Evolutionary conservation across 2,888 invertebrate genomes (phyloP), one percentile per base, ranked within the genome.

Genomic region (Oxytorus armatus): DNA sequence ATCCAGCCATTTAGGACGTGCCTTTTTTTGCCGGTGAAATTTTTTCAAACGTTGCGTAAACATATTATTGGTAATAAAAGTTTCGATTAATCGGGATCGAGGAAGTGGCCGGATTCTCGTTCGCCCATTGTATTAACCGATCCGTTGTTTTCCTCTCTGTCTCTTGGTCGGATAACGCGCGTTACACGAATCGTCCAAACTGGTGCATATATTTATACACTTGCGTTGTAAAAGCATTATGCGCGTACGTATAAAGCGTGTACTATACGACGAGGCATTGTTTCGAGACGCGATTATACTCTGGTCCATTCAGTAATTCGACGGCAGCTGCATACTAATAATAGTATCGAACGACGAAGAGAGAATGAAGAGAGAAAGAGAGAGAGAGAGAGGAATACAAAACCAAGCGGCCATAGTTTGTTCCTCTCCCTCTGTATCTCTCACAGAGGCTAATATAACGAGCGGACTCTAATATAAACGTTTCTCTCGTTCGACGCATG

Each of bases 281-380:
- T 88, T 88, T 88, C 86, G 86, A 86, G 86, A 80, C 86, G 87
- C 82, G 77, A 74, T 79, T 78, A 65, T 84, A 81, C 87, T 86
- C 83, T 84, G 85, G 83, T 87, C 88, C 88, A 89, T 89, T 88
- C 88, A 88, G 85, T 88, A 88, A 88, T 89, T 88, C 85, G 84
- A 86, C 81, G 87, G 87, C 88, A 89, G 88, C 88, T 89, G 88
- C 88, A 88, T 87, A 88, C 88, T 88, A 89, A 88, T 89, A 88
- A 89, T 88, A 89, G 89, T 88, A 87, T 84, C 87, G 87, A 84
- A 87, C 86, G n/a, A 44, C 5, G 49, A n/a, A n/a, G n/a, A n/a
- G n/a, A n/a, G n/a, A n/a, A n/a, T n/a, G n/a, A n/a, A n/a, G n/a
- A n/a, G n/a, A 47, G 59, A 69, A 63, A 42, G 49, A 57, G 36